These are phyloP conservation scores for Aphodius granarius DNA, from an alignment of 2,888 invertebrate genomes.

Conservation along the genomic window DNA sequence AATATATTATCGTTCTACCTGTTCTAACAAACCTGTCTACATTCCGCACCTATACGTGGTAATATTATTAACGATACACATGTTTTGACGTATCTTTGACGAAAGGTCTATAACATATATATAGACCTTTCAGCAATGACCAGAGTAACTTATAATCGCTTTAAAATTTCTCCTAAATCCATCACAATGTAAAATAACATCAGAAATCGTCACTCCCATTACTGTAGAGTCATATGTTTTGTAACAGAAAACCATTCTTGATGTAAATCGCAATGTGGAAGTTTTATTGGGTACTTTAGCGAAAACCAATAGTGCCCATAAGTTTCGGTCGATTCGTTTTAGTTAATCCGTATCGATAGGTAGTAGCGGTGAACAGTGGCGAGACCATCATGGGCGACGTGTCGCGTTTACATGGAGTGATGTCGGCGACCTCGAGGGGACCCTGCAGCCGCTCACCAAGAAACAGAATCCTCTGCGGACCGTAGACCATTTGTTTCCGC, in stretches of 20 bases:
- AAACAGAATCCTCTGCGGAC: constrained; percentile 5
- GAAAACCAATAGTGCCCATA: background rate
- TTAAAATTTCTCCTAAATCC: too few relatives aligned
- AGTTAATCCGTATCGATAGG: constrained; percentile 2
- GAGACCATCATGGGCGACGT: background rate
- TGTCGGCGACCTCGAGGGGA: background rate
- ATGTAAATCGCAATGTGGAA: background rate
- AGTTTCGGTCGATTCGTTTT: constrained; percentile 12
- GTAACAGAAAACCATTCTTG: background rate
- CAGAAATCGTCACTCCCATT: too few relatives aligned
- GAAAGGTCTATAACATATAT: too few relatives aligned
- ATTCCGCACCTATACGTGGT: background rate
- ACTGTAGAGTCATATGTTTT: too few relatives aligned
- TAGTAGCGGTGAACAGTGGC: background rate
- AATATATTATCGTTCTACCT: constrained; percentile 13
- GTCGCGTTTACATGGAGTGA: background rate
- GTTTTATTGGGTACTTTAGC: background rate
- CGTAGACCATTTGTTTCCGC: constrained; percentile 25
- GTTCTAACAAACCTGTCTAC: background rate
- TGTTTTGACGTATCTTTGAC: background rate
- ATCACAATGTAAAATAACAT: too few relatives aligned
- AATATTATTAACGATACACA: background rate
- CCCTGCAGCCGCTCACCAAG: constrained; percentile 1
- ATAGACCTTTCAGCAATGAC: too few relatives aligned
- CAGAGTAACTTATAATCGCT: too few relatives aligned